Conservation (phyloP, 23 tunicate genomes). For the Botrylloides violaceus region DNA sequence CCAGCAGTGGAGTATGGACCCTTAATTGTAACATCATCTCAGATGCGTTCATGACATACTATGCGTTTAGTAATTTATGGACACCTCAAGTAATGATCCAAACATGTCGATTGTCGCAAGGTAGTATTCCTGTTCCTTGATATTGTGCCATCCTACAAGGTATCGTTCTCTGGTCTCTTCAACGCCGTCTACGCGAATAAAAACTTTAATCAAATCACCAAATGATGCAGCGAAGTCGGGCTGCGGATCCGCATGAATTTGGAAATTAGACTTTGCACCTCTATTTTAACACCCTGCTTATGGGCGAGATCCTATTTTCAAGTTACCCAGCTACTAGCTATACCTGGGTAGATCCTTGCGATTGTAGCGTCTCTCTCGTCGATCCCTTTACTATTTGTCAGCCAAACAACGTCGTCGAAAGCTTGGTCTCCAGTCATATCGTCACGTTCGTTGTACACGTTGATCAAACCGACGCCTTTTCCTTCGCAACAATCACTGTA, state of each 20-base stretch:
- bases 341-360: constrained; percentile 47
- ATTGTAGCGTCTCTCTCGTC: constrained; percentile 69
- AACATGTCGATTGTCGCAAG: constrained; percentile 47
- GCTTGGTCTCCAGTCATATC: constrained; percentile 31
- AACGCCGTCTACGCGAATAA: too few species aligned
- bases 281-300: background rate
- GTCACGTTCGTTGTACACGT: constrained; percentile 57
- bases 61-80: too few species aligned
- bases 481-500: constrained; percentile 49
- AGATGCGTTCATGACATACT: background rate
- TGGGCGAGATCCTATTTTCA: too few species aligned
- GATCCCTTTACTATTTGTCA: constrained; percentile 46
- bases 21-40: background rate
- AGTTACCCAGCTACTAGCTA: too few species aligned
- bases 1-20: background rate
- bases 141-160: constrained; percentile 60
- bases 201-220: background rate
- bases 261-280: background rate
- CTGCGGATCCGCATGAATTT: background rate
- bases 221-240: background rate
- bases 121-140: constrained; percentile 13
- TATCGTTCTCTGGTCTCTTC: constrained; percentile 26
- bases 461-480: constrained; percentile 55
- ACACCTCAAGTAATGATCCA: constrained; percentile 45
- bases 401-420: constrained; percentile 42